Evolutionary conservation across 2,888 invertebrate genomes (phyloP).

Genomic region (Heliconius aoede): DNA sequence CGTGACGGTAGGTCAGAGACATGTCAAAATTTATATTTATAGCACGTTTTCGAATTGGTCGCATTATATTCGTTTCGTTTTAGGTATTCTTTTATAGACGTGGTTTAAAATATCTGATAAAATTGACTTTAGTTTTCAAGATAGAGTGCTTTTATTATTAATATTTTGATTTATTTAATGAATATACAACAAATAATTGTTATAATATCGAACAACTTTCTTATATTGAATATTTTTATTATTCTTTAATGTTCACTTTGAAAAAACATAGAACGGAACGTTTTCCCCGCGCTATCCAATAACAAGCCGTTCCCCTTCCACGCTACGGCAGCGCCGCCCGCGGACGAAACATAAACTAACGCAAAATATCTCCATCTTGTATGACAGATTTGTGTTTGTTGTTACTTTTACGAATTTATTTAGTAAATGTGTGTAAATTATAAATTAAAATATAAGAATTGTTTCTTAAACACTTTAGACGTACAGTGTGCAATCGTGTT

Average conservation of each 20-base stretch:
- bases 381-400: slow-evolving; percentile 86
- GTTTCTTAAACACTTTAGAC: slow-evolving; percentile 54
- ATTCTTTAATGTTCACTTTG: slow-evolving; percentile 5
- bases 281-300: slow-evolving; percentile 61
- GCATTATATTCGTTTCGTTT: slow-evolving; percentile 62
- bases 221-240: neutral
- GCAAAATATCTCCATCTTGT: slow-evolving; percentile 86
- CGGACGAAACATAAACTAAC: slow-evolving; percentile 77
- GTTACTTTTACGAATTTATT: slow-evolving; percentile 76
- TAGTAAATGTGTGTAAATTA: slow-evolving; percentile 67
- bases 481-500: slow-evolving; percentile 55
- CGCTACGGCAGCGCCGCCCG: slow-evolving; percentile 71
- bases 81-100: slow-evolving; percentile 15
- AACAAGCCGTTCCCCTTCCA: slow-evolving; percentile 62
- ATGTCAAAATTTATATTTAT: slow-evolving; percentile 23
- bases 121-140: neutral
- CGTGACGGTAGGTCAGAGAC: slow-evolving; percentile 25
- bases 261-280: slow-evolving; percentile 61
- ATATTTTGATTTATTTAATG: neutral
- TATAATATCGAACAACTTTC: neutral
- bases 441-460: slow-evolving; percentile 62
- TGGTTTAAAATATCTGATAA: neutral
- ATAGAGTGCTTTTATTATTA: neutral
- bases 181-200: neutral
- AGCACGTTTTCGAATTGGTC: slow-evolving; percentile 56